Base-by-base conservation (phyloP, 2,888 invertebrate genomes). In the Drosophila mayaguana region DNA sequence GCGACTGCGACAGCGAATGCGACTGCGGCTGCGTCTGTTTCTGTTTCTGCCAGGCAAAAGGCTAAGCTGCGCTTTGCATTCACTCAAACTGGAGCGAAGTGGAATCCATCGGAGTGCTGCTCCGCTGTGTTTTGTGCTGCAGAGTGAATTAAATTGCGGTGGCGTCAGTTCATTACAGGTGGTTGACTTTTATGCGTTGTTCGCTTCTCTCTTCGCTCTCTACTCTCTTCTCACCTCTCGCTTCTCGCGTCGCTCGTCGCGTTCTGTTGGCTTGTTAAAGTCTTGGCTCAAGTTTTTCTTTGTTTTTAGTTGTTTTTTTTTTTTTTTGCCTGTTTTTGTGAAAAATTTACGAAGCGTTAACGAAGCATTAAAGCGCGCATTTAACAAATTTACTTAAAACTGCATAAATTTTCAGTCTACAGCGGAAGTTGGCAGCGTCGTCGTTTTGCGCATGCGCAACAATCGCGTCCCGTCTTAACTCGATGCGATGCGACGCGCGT, bases 301-400 rank as follows among this genome's bases (percentile, higher is more conserved):
- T 51, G 28, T 48, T 63, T 70, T 57, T 46, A 28, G 28, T 46
- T 45, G 68, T 60, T 55, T 59, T 42, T 46, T 56, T 57, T 78
- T 1, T 34, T 45, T 70, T 60, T 55, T 69, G 32, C 48, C 48
- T 32, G 42, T 54, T 82, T 80, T 88, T 83, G 80, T 88, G 82
- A 89, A 88, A 89, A 88, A 82, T 89, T 81, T 88, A 87, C 88
- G 88, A 90, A 91, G 89, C 90, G 90, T 90, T 86, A 91, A 90
- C 91, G 91, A 91, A 90, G 90, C 91, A 91, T 91, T 91, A 91
- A 91, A 91, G 91, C 91, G 91, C 90, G 83, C 91, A 90, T 91
- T 91, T 91, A 91, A 91, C 91, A 91, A 91, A 91, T 91, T 90
- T 91, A 90, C 88, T 89, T 86, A 88, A 91, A 90, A 90, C 88